phyloP scores from a whole-genome alignment of 2,113 vertebrate species.

The Odobenus rosmarus region DNA sequence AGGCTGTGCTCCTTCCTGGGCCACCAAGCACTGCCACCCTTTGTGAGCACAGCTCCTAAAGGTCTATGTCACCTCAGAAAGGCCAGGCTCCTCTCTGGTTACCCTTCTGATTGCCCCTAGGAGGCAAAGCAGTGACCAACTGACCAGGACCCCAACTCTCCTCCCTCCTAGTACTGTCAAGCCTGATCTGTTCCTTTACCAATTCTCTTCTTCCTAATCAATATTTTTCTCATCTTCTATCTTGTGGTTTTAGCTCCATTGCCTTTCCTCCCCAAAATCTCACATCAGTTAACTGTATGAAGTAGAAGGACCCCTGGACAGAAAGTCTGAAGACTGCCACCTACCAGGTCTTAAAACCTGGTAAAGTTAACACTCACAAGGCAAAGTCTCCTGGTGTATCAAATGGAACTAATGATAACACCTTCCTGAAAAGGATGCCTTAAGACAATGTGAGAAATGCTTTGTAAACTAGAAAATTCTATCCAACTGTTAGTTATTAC shows the following conservation, averaged over 20 bases:
- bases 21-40: background rate
- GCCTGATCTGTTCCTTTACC: background rate
- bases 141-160: background rate
- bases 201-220: constrained; percentile 11
- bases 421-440: background rate
- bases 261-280: background rate
- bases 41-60: background rate
- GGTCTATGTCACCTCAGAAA: background rate
- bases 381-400: background rate
- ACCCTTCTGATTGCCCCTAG: background rate
- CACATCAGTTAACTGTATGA: background rate
- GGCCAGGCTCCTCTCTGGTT: background rate
- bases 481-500: background rate
- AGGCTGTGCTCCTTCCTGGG: background rate
- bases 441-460: background rate
- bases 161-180: background rate
- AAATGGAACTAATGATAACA: background rate
- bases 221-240: background rate
- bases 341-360: background rate
- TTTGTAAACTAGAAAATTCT: background rate
- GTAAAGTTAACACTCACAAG: background rate
- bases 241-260: background rate
- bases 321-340: background rate
- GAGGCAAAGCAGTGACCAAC: background rate
- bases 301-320: background rate